Conservation (phyloP, 2,113 vertebrate genomes). For the Spea bombifrons region DNA sequence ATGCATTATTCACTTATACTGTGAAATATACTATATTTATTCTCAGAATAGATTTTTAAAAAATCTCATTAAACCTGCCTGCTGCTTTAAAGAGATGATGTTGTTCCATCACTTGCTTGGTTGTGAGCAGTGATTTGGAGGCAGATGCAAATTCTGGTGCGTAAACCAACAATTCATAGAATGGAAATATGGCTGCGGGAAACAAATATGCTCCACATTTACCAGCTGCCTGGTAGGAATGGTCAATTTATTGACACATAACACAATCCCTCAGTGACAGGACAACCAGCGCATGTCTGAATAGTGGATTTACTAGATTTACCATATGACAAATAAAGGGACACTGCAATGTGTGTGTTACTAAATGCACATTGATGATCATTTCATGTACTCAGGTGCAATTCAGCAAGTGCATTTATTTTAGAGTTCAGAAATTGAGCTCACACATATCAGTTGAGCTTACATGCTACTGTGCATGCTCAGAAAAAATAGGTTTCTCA, state of each 20-base stretch:
- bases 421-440: no score
- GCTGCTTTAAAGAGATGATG: constrained; percentile 1
- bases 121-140: constrained; percentile 1
- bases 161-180: neutral
- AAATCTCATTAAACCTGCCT: constrained; percentile 1
- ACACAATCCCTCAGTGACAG: neutral
- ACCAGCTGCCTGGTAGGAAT: neutral
- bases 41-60: neutral
- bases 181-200: constrained; percentile 17
- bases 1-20: neutral
- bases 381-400: no score
- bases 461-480: no score
- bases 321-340: no score
- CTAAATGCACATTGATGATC: no score
- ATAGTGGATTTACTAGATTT: neutral
- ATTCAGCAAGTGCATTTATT: no score
- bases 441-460: no score
- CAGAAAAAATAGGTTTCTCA: no score
- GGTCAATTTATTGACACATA: constrained; percentile 1
- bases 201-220: neutral
- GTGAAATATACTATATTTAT: neutral
- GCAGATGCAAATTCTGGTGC: constrained; percentile 20
- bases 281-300: neutral
- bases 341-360: no score
- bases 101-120: neutral